These are phyloP conservation scores for Diuraphis noxia DNA, from an alignment of 1,140 invertebrate species.

Conservation along the genomic window DNA sequence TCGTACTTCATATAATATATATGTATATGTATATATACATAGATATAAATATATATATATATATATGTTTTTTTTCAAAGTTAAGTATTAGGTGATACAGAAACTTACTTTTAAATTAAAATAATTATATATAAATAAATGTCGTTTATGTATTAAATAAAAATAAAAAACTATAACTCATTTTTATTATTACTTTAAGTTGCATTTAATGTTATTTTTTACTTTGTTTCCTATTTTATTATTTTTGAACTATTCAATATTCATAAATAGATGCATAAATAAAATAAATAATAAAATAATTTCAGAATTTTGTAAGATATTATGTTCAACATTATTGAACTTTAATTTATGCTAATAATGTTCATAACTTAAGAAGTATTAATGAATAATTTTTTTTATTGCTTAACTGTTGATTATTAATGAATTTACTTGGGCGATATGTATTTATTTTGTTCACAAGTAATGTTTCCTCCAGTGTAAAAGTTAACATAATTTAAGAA, in stretches of 20 bases:
- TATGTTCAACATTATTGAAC: slow-evolving; percentile 8
- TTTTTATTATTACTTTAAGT: slow-evolving; percentile 42
- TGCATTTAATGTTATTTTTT: slow-evolving; percentile 39
- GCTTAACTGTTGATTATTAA: not conserved
- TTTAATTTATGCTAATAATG: slow-evolving; percentile 2
- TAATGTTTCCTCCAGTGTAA: not conserved
- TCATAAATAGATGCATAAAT: not conserved
- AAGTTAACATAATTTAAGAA: not conserved
- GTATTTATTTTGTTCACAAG: not conserved
- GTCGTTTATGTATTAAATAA: slow-evolving; percentile 45
- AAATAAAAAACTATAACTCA: slow-evolving; percentile 47
- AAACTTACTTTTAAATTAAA: slow-evolving; percentile 50
- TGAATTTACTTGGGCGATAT: slow-evolving; percentile 11
- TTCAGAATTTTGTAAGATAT: slow-evolving; percentile 16
- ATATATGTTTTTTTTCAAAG: slow-evolving; percentile 33
- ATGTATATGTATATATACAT: not conserved
- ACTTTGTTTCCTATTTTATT: slow-evolving; percentile 34
- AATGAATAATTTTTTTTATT: not conserved
- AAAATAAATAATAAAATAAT: not conserved
- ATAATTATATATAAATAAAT: slow-evolving; percentile 53
- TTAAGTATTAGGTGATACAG: slow-evolving; percentile 46
- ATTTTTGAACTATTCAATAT: not conserved
- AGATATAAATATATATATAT: slow-evolving; percentile 17
- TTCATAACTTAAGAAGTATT: not conserved
- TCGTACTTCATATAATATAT: slow-evolving; percentile 29